These are phyloP conservation scores for Apis mellifera DNA, from an alignment of 1,140 invertebrate species.

Conservation along the genomic window Amel_HAv3.1 CM009946.2:4343001-4343500, in stretches of 20 bases:
- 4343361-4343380: background rate
- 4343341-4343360: background rate
- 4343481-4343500: too few species aligned
- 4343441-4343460: too few species aligned
- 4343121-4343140: background rate
- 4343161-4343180: background rate
- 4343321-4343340: background rate
- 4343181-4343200: background rate
- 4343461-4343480: too few species aligned
- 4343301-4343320: background rate
- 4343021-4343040: too few species aligned
- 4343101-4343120: background rate
- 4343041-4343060: too few species aligned
- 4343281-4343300: too few species aligned
- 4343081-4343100: too few species aligned
- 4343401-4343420: background rate
- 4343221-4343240: background rate
- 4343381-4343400: background rate
- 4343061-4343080: too few species aligned
- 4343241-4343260: constrained; percentile 6
- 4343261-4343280: too few species aligned
- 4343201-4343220: background rate
- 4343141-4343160: background rate
- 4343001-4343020: too few species aligned
- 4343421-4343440: background rate